Conservation (phyloP, 2,797 vertebrate species). For the Triplophysa yarkandensis region DNA sequence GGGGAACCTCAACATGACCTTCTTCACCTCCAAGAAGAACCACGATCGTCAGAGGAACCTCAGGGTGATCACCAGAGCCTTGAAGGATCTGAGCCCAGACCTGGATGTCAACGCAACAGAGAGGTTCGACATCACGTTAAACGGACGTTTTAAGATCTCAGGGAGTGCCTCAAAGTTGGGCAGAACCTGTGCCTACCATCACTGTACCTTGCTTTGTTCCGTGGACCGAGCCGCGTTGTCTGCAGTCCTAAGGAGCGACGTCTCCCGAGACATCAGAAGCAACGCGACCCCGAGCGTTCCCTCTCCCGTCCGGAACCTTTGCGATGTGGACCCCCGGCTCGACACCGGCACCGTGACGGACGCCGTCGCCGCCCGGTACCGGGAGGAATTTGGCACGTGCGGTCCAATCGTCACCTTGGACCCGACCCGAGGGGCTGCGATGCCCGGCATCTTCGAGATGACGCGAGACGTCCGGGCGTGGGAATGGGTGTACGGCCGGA, state of each 20-base stretch:
- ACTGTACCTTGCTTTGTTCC: conserved; percentile 88
- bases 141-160: conserved; percentile 87
- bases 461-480: conserved; percentile 80
- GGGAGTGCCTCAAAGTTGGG: conserved; percentile 92
- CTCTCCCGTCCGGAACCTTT: conserved; percentile 83
- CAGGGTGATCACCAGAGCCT: conserved; percentile 79
- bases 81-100: conserved; percentile 75
- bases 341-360: conserved; percentile 77
- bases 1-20: conserved; percentile 94
- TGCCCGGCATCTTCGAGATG: conserved; percentile 79
- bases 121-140: conserved; percentile 86
- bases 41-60: conserved; percentile 89
- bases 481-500: conserved; percentile 95
- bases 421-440: conserved; percentile 77
- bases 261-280: conserved; percentile 81
- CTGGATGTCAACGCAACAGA: conserved; percentile 83
- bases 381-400: conserved; percentile 70
- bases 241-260: conserved; percentile 75
- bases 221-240: conserved; percentile 77
- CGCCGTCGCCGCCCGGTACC: conserved; percentile 81
- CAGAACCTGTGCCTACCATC: conserved; percentile 88
- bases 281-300: conserved; percentile 90
- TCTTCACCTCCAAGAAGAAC: conserved; percentile 85
- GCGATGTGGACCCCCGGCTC: conserved; percentile 82
- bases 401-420: conserved; percentile 70